Evolutionary conservation across 2,797 vertebrate genomes (phyloP).

Genomic region (Leptatherina wallacei): DNA sequence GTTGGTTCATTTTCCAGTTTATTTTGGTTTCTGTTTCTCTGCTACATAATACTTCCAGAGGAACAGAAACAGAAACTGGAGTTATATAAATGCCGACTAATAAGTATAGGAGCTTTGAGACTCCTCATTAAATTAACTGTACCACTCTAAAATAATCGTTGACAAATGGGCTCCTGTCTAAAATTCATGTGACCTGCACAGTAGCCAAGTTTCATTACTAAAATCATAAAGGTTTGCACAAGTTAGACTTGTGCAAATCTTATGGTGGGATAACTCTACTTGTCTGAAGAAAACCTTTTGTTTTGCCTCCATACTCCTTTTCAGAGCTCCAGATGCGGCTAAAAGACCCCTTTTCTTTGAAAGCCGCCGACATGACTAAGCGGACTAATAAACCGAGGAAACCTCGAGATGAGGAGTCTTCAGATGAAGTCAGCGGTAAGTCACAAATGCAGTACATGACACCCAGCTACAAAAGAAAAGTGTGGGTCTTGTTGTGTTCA

Average conservation of each 20-base stretch:
- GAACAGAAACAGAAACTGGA: neutral
- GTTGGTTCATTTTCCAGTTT: neutral
- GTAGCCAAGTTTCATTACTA: neutral
- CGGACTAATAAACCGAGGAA: slow-evolving; percentile 90
- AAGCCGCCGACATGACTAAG: slow-evolving; percentile 91
- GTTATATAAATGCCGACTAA: neutral
- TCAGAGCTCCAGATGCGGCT: slow-evolving; percentile 93
- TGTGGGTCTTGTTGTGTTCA: slow-evolving; percentile 6
- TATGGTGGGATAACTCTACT: neutral
- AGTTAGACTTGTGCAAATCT: neutral
- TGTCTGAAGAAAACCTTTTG: neutral
- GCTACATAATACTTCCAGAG: neutral
- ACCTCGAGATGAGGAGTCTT: slow-evolving; percentile 94
- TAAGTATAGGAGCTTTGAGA: neutral
- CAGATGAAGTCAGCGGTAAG: slow-evolving; percentile 94
- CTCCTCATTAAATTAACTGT: neutral
- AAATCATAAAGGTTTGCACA: neutral
- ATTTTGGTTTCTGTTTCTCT: neutral
- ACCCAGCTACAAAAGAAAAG: neutral
- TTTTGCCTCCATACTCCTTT: neutral
- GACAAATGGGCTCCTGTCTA: neutral
- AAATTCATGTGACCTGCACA: neutral
- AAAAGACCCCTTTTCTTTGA: slow-evolving; percentile 91
- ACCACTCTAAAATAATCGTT: neutral
- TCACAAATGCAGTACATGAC: neutral